A percentile compares a stretch with the other conserved stretches of the same genome.
phyloP scores from a whole-genome alignment of 2,888 invertebrate species.

The Piscicola geometra region DNA sequence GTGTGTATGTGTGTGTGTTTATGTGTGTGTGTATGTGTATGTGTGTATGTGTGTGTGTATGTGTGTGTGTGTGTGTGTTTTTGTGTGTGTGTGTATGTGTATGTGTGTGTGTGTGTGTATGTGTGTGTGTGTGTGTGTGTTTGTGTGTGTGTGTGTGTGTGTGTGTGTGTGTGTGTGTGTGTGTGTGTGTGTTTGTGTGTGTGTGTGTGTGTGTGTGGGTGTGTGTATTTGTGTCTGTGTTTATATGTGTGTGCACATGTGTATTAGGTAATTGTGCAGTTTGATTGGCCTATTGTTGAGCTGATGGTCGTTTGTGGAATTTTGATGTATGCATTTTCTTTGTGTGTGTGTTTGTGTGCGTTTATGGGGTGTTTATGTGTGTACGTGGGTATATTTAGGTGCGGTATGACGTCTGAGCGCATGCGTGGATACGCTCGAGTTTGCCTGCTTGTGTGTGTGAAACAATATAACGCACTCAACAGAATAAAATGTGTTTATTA shows the following conservation, averaged over 20 bases:
- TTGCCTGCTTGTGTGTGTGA: too few relatives aligned
- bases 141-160: slow-evolving; percentile 23
- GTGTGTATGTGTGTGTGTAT: slow-evolving; percentile 18
- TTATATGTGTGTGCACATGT: background rate
- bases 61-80: slow-evolving; percentile 26
- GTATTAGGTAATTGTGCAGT: too few relatives aligned
- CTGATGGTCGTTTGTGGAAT: too few relatives aligned
- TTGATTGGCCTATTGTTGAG: too few relatives aligned
- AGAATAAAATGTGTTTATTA: slow-evolving; percentile 14
- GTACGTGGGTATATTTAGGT: too few relatives aligned
- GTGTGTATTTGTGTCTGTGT: slow-evolving; percentile 34
- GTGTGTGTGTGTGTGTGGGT: slow-evolving; percentile 34
- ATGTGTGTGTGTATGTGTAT: slow-evolving; percentile 18
- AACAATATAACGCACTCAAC: background rate
- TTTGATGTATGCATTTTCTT: too few relatives aligned
- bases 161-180: slow-evolving; percentile 30
- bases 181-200: slow-evolving; percentile 34
- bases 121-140: slow-evolving; percentile 28
- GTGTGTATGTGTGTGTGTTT: slow-evolving; percentile 12
- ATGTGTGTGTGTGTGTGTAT: slow-evolving; percentile 26
- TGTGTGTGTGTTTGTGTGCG: too few relatives aligned
- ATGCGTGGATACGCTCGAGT: too few relatives aligned
- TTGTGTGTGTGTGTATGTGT: slow-evolving; percentile 27
- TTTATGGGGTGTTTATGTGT: too few relatives aligned
- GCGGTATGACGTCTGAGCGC: too few relatives aligned